phyloP scores from a whole-genome alignment of 1,140 invertebrate genomes.

The Drosophila ambigua region DNA sequence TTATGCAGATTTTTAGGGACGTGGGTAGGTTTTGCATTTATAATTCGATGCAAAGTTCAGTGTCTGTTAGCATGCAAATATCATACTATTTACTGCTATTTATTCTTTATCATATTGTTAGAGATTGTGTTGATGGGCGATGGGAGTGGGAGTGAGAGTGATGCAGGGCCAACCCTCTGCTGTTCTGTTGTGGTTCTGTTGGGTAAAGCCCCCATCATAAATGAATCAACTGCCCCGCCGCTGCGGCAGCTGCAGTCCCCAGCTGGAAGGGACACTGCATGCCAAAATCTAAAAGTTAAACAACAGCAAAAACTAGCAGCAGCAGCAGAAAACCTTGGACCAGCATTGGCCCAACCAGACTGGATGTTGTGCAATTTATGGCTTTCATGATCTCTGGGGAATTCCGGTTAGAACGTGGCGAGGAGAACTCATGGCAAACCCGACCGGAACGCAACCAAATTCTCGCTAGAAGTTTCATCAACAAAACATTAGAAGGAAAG shows the following conservation, averaged over 20 bases:
- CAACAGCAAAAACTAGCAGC: not conserved
- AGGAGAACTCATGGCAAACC: constrained; percentile 31
- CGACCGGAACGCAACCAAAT: constrained; percentile 10
- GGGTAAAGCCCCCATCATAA: constrained; percentile 20
- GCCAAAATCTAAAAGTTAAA: constrained; percentile 42
- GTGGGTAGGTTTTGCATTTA: too few species aligned
- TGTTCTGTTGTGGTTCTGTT: too few species aligned
- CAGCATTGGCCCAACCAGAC: not conserved
- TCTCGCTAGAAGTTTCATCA: not conserved
- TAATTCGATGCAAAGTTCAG: too few species aligned
- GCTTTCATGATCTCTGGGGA: constrained; percentile 30
- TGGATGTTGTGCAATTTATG: constrained; percentile 49
- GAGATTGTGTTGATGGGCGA: too few species aligned
- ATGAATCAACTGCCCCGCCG: constrained; percentile 20
- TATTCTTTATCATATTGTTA: too few species aligned
- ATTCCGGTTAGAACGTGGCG: constrained; percentile 10
- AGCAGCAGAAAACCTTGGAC: not conserved
- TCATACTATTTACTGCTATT: too few species aligned
- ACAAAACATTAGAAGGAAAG: not conserved
- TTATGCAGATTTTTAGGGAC: too few species aligned
- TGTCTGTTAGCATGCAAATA: too few species aligned
- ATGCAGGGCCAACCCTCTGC: too few species aligned
- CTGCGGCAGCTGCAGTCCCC: constrained; percentile 25
- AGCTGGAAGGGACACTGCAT: constrained; percentile 20
- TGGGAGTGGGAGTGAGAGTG: too few species aligned